Conservation (phyloP, 2,797 vertebrate genomes). For the Gadopsis marmoratus region DNA sequence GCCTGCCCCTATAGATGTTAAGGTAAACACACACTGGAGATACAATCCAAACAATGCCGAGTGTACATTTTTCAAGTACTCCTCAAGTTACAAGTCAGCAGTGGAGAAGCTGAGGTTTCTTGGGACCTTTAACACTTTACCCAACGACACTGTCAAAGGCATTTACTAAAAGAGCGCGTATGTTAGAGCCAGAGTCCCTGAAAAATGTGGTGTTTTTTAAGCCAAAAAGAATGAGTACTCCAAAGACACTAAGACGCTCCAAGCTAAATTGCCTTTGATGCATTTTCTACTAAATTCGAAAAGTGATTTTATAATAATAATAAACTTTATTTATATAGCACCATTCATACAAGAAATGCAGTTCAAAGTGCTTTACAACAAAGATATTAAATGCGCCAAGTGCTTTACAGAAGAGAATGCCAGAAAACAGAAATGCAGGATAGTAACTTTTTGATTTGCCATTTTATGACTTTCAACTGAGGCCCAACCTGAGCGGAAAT, state of each 20-base stretch:
- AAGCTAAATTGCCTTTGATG: not conserved
- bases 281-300: not conserved
- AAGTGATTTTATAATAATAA: not conserved
- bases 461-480: slow-evolving; percentile 39
- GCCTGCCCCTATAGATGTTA: slow-evolving; percentile 36
- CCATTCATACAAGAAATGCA: too few relatives aligned
- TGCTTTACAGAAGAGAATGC: too few relatives aligned
- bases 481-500: slow-evolving; percentile 26
- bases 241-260: not conserved
- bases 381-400: too few relatives aligned
- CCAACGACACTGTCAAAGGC: not conserved
- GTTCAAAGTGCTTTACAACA: too few relatives aligned
- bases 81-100: slow-evolving; percentile 22
- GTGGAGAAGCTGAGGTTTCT: not conserved
- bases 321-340: too few relatives aligned
- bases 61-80: slow-evolving; percentile 2
- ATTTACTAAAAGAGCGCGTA: not conserved
- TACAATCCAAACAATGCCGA: slow-evolving; percentile 51
- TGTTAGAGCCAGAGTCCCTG: not conserved
- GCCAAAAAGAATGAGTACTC: too few relatives aligned
- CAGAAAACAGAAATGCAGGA: not conserved
- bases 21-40: slow-evolving; percentile 64
- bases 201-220: too few relatives aligned
- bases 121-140: not conserved
- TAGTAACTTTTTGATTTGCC: slow-evolving; percentile 27